Percentiles rank a stretch among this genome's conserved stretches.
Conservation (phyloP, 2,797 vertebrate genomes). For the Gephyroberyx darwinii region DNA sequence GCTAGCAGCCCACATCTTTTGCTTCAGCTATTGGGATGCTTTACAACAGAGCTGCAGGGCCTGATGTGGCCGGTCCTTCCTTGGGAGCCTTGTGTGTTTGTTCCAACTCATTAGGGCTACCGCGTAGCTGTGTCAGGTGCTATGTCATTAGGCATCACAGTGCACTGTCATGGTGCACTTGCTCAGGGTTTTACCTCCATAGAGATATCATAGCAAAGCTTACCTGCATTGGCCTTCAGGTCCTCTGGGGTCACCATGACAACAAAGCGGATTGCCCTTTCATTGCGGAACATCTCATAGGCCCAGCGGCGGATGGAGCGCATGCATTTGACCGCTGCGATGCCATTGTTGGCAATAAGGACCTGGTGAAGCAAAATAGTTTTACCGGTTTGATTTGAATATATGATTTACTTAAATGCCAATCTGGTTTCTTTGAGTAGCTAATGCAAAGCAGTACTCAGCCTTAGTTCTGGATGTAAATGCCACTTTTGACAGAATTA, state of each 20-base stretch:
- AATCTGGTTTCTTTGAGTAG: too few species aligned
- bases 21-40: background rate
- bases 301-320: slow-evolving; percentile 97
- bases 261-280: slow-evolving; percentile 95
- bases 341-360: slow-evolving; percentile 97
- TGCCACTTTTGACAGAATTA: too few species aligned
- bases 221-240: slow-evolving; percentile 89
- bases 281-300: slow-evolving; percentile 99
- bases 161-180: background rate
- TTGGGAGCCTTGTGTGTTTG: background rate
- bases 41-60: background rate
- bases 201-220: slow-evolving; percentile 5
- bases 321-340: slow-evolving; percentile 98
- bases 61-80: background rate
- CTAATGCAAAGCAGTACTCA: too few species aligned
- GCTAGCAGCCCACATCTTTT: too few species aligned
- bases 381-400: background rate
- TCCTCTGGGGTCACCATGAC: slow-evolving; percentile 99
- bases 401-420: too few species aligned
- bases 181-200: background rate
- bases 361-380: slow-evolving; percentile 80
- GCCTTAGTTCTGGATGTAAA: too few species aligned
- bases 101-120: slow-evolving; percentile 1
- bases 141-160: slow-evolving; percentile 2
- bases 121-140: background rate